Evolutionary conservation across 2,888 invertebrate species (phyloP).

Genomic region (Apomyelois bistriatella): DNA sequence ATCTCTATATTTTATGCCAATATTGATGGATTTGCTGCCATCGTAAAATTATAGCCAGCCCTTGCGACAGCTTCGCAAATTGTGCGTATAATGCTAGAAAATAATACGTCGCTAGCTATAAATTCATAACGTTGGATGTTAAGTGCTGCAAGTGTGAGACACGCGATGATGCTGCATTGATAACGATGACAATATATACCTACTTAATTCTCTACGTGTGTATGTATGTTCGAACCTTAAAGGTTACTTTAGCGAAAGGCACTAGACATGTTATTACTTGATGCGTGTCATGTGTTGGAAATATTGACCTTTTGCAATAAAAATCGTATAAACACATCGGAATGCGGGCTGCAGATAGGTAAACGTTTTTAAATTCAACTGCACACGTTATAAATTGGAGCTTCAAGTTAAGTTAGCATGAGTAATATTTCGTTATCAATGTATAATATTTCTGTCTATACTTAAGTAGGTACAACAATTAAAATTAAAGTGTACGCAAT

Average conservation of each 20-base stretch:
- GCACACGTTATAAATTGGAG: neutral
- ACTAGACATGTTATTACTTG: neutral
- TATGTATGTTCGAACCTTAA: neutral
- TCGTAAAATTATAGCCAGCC: conserved; percentile 74
- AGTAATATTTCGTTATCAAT: too few species aligned
- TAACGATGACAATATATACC: conserved; percentile 5
- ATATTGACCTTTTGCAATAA: neutral
- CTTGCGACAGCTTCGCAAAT: conserved; percentile 79
- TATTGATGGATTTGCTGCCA: conserved; percentile 79
- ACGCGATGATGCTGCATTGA: conserved; percentile 15
- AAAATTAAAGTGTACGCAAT: too few species aligned
- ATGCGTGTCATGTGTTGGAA: neutral
- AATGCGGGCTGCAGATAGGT: neutral
- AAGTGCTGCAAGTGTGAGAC: conserved; percentile 33
- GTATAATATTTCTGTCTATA: too few species aligned
- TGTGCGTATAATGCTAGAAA: conserved; percentile 79
- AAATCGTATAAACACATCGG: neutral
- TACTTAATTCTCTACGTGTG: neutral
- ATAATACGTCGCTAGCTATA: conserved; percentile 69
- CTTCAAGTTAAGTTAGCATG: neutral
- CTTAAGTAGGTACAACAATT: too few species aligned
- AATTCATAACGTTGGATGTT: conserved; percentile 63
- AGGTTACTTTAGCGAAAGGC: neutral
- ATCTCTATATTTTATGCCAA: conserved; percentile 15
- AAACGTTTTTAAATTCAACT: neutral